A percentile compares a stretch with the other conserved stretches of the same genome.
These are phyloP conservation scores for Vanessa atalanta DNA, from an alignment of 1,140 invertebrate genomes.

Conservation along the genomic window DNA sequence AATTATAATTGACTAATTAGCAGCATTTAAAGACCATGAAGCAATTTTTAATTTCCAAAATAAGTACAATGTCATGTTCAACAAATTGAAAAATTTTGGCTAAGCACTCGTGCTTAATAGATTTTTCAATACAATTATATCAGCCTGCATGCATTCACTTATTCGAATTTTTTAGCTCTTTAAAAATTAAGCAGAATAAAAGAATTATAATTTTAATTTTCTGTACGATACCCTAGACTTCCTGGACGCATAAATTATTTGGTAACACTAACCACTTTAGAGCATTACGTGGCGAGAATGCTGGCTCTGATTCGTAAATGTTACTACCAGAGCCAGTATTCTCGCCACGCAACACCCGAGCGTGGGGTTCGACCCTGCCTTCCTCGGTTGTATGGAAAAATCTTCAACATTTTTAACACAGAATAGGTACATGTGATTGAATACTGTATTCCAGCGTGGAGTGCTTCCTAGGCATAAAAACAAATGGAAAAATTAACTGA, in stretches of 20 bases:
- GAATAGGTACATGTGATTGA: too few relatives aligned
- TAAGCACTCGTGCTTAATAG: not conserved
- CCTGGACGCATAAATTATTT: not conserved
- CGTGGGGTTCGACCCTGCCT: constrained; percentile 84
- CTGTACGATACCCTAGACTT: not conserved
- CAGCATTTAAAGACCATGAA: not conserved
- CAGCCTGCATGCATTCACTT: too few relatives aligned
- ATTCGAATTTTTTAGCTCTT: too few relatives aligned
- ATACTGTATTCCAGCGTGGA: too few relatives aligned
- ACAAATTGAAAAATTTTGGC: not conserved
- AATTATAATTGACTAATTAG: not conserved
- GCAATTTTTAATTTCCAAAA: too few relatives aligned
- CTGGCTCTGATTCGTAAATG: constrained; percentile 85
- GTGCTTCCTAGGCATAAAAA: not conserved
- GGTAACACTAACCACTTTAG: constrained; percentile 17
- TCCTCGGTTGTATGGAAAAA: constrained; percentile 88
- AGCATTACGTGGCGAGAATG: constrained; percentile 89
- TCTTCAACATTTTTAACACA: constrained; percentile 72
- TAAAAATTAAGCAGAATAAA: too few relatives aligned
- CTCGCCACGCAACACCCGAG: constrained; percentile 88
- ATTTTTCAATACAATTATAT: too few relatives aligned
- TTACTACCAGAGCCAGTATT: constrained; percentile 87
- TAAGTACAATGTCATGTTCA: too few relatives aligned
- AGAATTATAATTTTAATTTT: not conserved
- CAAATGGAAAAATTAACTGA: not conserved